Base-by-base conservation (phyloP, 2,797 vertebrate genomes). In the Neomorphus geoffroyi region DNA sequence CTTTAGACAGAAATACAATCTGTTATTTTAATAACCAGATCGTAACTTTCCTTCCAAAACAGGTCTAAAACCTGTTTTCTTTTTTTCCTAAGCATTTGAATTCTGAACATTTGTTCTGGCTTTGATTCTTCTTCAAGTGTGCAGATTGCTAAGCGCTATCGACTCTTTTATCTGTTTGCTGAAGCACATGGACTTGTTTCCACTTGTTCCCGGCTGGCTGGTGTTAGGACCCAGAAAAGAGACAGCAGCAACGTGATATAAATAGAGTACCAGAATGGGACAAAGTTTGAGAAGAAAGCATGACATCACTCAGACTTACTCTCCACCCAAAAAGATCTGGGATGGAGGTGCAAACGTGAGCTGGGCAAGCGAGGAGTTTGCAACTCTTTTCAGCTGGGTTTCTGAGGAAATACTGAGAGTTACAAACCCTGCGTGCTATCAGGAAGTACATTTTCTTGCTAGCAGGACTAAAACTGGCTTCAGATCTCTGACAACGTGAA, bases 231-330 rank as follows among this genome's bases (percentile, higher is more conserved):
- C 97, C 97, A 97, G 98, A 46, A 84, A 91, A 83, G 94, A 95
- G 92, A 15, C 62, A 35, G 93, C 94, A 53, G 96, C 86, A 85
- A 23, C 18, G 54, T 75, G 97, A 94, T 97, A 97, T 97, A 97
- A 98, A 97, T 96, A 98, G 97, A 96, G 96, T 91, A 64, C 91
- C 93, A 83, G 96, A 93, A 87, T 71, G 88, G 97, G 95, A 91
- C 94, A 86, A 96, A 97, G 97, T 96, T 97, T 95, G 97, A 96
- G 97, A 67, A 95, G 96, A 97, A 96, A 97, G 72, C 81, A 97
- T 98, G 98, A 99, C 98, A 98, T 98, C 99, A 99, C 97, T 95
- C 96, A 92, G 97, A 95, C 96, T 97, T 96, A 97, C 97, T 98
- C 98, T 98, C 98, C 98, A 97, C 98, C 98, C 98, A 94, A 95